phyloP scores from a whole-genome alignment of 2,113 vertebrate species.

The western clawed frog (Xenopus tropicalis) region DNA sequence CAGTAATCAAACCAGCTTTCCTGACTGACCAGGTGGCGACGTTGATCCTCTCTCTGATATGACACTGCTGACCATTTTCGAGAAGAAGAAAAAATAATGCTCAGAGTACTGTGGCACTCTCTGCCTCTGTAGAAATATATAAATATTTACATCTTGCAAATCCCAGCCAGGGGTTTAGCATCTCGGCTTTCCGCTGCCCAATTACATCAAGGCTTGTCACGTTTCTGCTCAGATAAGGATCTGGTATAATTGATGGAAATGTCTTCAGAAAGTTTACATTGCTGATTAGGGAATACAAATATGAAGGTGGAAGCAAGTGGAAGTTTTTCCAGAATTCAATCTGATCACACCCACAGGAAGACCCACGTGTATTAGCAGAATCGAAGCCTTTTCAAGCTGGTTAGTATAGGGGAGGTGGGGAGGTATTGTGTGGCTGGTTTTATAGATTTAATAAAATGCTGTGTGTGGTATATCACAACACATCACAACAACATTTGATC shows the following conservation, averaged over 20 bases:
- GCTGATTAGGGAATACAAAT: background rate
- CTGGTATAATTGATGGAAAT: constrained; percentile 7
- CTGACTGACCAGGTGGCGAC: constrained; percentile 16
- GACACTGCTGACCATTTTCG: constrained; percentile 12
- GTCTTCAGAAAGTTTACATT: constrained; percentile 27
- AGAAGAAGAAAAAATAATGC: constrained; percentile 15
- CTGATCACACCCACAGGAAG: constrained; percentile 31
- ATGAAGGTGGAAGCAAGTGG: constrained; percentile 3
- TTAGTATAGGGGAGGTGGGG: constrained; percentile 6
- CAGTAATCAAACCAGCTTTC: constrained; percentile 22
- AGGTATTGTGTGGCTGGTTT: background rate
- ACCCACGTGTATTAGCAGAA: constrained; percentile 31
- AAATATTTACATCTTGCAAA: background rate
- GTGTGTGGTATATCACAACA: background rate
- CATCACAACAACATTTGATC: background rate
- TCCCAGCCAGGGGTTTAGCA: background rate
- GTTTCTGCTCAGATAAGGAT: constrained; percentile 8
- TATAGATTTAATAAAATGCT: too few species aligned
- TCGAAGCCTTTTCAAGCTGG: constrained; percentile 9
- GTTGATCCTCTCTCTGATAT: constrained; percentile 13
- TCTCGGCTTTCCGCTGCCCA: too few species aligned
- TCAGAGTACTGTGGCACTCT: background rate
- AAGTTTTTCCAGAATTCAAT: constrained; percentile 8
- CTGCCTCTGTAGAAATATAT: background rate
- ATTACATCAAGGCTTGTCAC: background rate